Evolutionary conservation across 2,888 invertebrate species (phyloP), one percentile per base, ranked within the genome.

Genomic region (Ceramica pisi): DNA sequence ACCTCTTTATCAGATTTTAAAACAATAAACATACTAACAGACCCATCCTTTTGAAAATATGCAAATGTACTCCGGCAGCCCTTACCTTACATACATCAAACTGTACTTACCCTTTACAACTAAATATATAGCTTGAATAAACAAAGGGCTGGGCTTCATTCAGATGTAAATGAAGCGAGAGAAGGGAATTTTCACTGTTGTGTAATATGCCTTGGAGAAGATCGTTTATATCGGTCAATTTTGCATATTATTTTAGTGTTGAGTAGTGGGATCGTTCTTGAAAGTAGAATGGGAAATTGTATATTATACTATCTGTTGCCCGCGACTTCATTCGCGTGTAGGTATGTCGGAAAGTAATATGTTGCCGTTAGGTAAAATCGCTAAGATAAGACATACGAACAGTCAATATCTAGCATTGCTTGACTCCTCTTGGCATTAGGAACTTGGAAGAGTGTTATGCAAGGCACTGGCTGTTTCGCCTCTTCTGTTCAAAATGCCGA

Each of bases 91-190:
- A 82, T 79, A 82, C 72, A 72, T 82, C 78, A 78, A 81, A 78
- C 53, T 78, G 66, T 60, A 26, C 62, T 26, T 63, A 59, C 82
- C 78, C 71, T 60, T 70, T 63, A 31, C 38, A 71, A 65, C n/a
- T 21, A 78, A 71, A 77, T 84, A 74, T 85, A 78, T 78, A 84
- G 56, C 65, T 62, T 67, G 71, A 73, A 85, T 83, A 86, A 86
- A 87, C 88, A 87, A 87, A 83, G 75, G 81, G 48, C 59, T 62
- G 71, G 70, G 46, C 65, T 66, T 75, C 77, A 87, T 87, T 88
- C 84, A 88, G 78, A 87, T 87, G 87, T 76, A 85, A 88, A 87
- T 87, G 79, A 83, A 70, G 46, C 26, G 67, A 44, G 65, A 48
- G 63, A 66, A 65, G 65, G 57, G 65, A 61, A 60, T 76, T 80